Conservation (phyloP, 2,888 invertebrate genomes). For the Aspidiotus rigidus region DNA sequence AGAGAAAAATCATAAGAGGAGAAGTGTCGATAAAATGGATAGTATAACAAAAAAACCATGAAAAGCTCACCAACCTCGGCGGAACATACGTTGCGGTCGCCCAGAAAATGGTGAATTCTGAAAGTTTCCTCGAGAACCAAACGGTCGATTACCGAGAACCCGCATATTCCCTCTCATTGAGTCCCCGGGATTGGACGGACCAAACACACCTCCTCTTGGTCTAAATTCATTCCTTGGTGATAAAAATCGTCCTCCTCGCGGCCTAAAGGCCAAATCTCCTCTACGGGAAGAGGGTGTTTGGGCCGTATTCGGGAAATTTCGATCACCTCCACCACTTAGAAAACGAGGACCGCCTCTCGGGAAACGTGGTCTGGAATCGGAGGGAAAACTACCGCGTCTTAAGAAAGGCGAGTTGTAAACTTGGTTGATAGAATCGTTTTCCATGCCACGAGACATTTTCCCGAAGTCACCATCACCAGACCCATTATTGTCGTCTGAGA, state of each 20-base stretch:
- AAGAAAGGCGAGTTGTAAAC: not conserved
- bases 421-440: not conserved
- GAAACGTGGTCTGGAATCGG: slow-evolving; percentile 8
- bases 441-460: not conserved
- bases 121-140: slow-evolving; percentile 1
- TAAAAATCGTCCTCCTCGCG: not conserved
- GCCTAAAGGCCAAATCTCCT: not conserved
- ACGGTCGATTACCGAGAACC: too few species aligned
- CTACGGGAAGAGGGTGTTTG: not conserved
- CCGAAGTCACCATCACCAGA: not conserved
- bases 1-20: not conserved
- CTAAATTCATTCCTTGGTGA: slow-evolving; percentile 20
- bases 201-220: not conserved
- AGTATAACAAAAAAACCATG: not conserved
- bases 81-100: not conserved
- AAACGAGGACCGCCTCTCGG: not conserved
- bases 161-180: too few species aligned
- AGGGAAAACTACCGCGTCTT: slow-evolving; percentile 3
- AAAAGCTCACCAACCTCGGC: slow-evolving; percentile 4
- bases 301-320: slow-evolving; percentile 5
- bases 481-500: slow-evolving; percentile 5
- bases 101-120: slow-evolving; percentile 13
- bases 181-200: too few species aligned
- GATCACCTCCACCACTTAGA: not conserved
- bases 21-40: not conserved